A percentile compares a stretch with the other conserved stretches of the same genome.
phyloP scores from a whole-genome alignment of 2,797 vertebrate species.

The Microctenopoma lineatum region DNA sequence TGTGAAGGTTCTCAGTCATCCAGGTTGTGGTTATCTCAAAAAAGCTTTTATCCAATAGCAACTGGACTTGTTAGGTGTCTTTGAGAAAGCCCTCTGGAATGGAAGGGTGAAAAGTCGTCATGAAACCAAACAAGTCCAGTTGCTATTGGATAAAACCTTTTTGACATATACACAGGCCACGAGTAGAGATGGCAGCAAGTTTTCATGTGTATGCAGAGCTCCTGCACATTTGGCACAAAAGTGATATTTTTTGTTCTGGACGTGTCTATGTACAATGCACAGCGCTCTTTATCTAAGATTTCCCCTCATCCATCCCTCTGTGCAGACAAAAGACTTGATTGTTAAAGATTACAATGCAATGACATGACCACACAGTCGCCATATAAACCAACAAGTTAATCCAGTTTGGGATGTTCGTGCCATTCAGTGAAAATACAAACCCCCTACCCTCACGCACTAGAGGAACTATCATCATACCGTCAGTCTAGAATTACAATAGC shows the following conservation, averaged over 20 bases:
- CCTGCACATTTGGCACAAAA: conserved; percentile 10
- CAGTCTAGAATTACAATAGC: conserved; percentile 55
- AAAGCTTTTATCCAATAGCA: too few relatives aligned
- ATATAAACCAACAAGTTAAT: conserved; percentile 72
- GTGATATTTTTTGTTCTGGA: conserved; percentile 23
- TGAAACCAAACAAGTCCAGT: too few relatives aligned
- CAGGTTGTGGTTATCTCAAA: too few relatives aligned
- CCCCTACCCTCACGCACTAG: conserved; percentile 10
- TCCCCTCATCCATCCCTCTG: conserved; percentile 31
- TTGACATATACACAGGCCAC: not conserved
- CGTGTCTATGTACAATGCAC: conserved; percentile 25
- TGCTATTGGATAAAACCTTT: too few relatives aligned
- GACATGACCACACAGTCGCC: conserved; percentile 44
- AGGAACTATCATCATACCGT: conserved; percentile 44
- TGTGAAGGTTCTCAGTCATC: too few relatives aligned
- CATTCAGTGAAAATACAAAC: conserved; percentile 53
- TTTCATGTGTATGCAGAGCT: conserved; percentile 28
- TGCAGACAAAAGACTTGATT: conserved; percentile 63
- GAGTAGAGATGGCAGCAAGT: conserved; percentile 8
- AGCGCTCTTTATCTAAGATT: conserved; percentile 53
- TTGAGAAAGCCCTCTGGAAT: too few relatives aligned
- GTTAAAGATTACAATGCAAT: conserved; percentile 66
- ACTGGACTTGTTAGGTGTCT: too few relatives aligned
- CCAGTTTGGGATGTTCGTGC: conserved; percentile 71
- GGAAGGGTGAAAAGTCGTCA: too few relatives aligned